Base-by-base conservation (phyloP, 37 sponge, comb jelly and placozoan genomes). In the Chondrilla cf. caribensis region DNA sequence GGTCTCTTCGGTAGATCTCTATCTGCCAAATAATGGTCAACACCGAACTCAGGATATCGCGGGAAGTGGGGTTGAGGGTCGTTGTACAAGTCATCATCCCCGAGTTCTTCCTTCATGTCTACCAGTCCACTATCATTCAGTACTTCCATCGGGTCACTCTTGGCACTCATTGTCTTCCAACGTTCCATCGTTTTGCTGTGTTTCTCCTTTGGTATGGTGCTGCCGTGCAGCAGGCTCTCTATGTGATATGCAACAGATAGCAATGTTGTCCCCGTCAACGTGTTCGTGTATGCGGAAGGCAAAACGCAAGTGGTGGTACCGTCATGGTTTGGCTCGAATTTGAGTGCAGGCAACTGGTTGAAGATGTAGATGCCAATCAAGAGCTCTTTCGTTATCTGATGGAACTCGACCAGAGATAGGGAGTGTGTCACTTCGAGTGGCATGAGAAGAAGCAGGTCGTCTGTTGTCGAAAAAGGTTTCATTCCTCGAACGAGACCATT, bases 311-410 rank as follows among this genome's bases (percentile, higher is more conserved):
- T 36, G 19, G 86, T 80, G 54, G 79, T 89, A 29, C 80, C 55
- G 67, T 96, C 94, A 75, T 88, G 78, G 70, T 90, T 90, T 19
- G 86, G 42, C 32, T 86, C 89, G 33, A 96, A 86, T 5, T 31
- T 25, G 40, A 93, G 79, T 19, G 42, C 64, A 32, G 97, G 97
- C 0, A 84, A 37, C 70, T 93, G 90, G 44, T 96, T 87, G 84
- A 96, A 96, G 5, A 96, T 87, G 70, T 89, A 96, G 2, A 96
- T 83, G 0, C 97, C 97, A 21, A 62, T 87, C 43, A 86, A 82
- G n/a, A 96, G 81, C 57, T 96, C 97, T 19, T 89, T 60, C 14
- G 88, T 79, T 33, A 96, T 70, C 37, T 93, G 97, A 72, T 90
- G 89, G 26, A 96, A 42, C 60, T 96, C 95, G 22, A 70, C 76